These are phyloP conservation scores for Plectus sambesii DNA, from an alignment of 1,140 invertebrate species.

Conservation along the genomic window DNA sequence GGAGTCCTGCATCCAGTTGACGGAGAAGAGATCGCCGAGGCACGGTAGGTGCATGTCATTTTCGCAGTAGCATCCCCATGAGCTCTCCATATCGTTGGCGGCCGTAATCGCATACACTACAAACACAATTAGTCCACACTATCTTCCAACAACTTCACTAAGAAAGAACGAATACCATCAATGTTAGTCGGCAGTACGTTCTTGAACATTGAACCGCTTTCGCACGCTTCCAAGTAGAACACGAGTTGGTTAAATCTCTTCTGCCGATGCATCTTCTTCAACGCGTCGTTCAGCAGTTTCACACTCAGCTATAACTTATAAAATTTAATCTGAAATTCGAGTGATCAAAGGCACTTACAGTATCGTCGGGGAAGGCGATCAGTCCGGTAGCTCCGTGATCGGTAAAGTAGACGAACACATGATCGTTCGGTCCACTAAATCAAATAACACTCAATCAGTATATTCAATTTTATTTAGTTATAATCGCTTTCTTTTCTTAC, in stretches of 20 bases:
- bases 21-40: slow-evolving; percentile 41
- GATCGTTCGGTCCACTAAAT: slow-evolving; percentile 54
- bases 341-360: slow-evolving; percentile 35
- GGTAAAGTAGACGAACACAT: slow-evolving; percentile 58
- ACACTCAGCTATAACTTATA: slow-evolving; percentile 49
- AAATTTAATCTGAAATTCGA: no score
- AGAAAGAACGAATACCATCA: no score
- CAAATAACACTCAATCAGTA: slow-evolving; percentile 11
- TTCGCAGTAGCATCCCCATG: slow-evolving; percentile 43
- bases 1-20: no score
- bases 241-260: slow-evolving; percentile 48
- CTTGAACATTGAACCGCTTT: slow-evolving; percentile 60
- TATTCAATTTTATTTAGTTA: no score
- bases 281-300: slow-evolving; percentile 46
- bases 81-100: slow-evolving; percentile 52
- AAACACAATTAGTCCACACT: slow-evolving; percentile 21
- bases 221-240: slow-evolving; percentile 59
- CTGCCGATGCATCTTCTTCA: slow-evolving; percentile 50
- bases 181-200: slow-evolving; percentile 52
- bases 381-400: slow-evolving; percentile 58
- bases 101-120: slow-evolving; percentile 59
- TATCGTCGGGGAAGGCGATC: slow-evolving; percentile 52
- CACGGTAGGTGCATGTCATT: slow-evolving; percentile 35
- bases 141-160: no score
- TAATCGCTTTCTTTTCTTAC: no score